Evolutionary conservation across 2,888 invertebrate species (phyloP), one percentile per base, ranked within the genome.

Genomic region (Eupithecia subumbrata): DNA sequence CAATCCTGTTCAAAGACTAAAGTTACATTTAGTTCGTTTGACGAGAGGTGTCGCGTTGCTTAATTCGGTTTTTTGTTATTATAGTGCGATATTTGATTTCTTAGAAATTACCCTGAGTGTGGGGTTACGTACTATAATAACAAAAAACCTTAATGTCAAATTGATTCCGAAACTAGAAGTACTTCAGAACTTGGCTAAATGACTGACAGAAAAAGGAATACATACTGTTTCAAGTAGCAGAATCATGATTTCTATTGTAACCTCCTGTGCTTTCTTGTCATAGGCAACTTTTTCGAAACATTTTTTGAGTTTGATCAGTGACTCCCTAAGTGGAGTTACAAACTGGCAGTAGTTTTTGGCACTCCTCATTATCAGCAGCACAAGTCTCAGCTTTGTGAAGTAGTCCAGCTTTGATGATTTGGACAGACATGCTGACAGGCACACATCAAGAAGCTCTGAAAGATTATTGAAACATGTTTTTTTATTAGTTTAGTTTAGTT

Each of bases 211-310:
- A 56, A 30, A 18, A 43, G 25, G 14, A 22, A 73, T 63, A 82
- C 82, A 84, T 89, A 95, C 95, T 85, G 84, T 87, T 85, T 94
- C 89, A 37, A 95, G 77, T 5, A 92, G 78, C 68, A 89, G 79
- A 72, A 86, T 87, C 30, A 89, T 86, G 63, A 94, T 92, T 80
- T 94, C 91, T 63, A 91, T 85, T 2, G 91, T 81, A 69, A 91
- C 87, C 84, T 94, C 94, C 83, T 93, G 91, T 22, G 90, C 84
- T 87, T 92, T 95, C 75, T 91, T 94, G 70, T 94, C 91, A 80
- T 82, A 81, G 30, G 86, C 82, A 34, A 89, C 82, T 82, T 84
- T 88, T 25, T 81, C 78, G 73, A 92, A 91, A 83, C 87, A 90
- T 78, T 84, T 87, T 70, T 88, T 89, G 60, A 95, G 77, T 73